Evolutionary conservation across 64 coral and sea anemone species (phyloP), one percentile per base, ranked within the genome.

Genomic region (Exaiptasia diaphana): DNA sequence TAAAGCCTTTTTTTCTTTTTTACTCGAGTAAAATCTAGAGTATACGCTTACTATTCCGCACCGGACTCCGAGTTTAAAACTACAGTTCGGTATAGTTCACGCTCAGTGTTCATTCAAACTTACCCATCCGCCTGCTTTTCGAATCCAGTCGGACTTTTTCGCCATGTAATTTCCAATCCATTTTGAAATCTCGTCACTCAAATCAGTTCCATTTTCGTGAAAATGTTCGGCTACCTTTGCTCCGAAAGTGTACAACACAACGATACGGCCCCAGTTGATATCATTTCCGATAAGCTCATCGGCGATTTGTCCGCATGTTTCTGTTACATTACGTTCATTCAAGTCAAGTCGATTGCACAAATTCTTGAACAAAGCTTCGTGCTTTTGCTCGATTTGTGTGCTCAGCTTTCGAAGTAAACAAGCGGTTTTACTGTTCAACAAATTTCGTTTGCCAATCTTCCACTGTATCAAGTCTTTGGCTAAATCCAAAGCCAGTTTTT

Each of bases 121-220:
- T 56, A 94, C 91, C 91, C 91, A 94, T 85, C 91, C 91, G 22
- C 91, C 91, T 44, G 91, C 73, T 41, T 94, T 89, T 28, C 18
- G 53, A 40, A 94, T 85, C 91, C 91, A 94, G 70, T 78, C 79
- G 1, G 64, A 77, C 55, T 64, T 77, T 5, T 58, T 41, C 40
- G 83, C 76, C 4, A 94, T 54, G 63, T 94, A 94, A 8, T 94
- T 83, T 38, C 79, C 80, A 28, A 94, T 40, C 85, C 91, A 94
- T 4, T 12, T 82, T 5, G 85, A 71, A 31, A 94, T 20, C 8
- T 85, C 46, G 8, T 94, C 80, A 28, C 70, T 31, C 2, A 83
- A 43, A 64, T 94, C 67, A 28, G 89, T 53, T 18, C 85, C 68
- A 18, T 71, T 71, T 62, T 88, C 31, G 17, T 60, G 18, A 13